A percentile compares a stretch with the other conserved stretches of the same genome.
Evolutionary conservation across 2,888 invertebrate species (phyloP).

Genomic region (Pollenia labialis): DNA sequence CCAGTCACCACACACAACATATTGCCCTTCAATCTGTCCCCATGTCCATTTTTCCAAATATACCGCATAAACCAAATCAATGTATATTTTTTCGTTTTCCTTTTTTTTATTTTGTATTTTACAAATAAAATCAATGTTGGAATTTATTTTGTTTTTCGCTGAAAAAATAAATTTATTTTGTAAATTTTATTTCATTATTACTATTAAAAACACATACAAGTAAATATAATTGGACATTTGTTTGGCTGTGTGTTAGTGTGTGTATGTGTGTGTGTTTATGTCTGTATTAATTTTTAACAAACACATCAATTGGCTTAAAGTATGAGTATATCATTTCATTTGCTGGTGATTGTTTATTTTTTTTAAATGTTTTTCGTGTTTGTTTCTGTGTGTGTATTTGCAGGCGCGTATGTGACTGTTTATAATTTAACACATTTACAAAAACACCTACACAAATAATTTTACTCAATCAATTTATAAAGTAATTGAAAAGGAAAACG

Average conservation of each 20-base stretch:
- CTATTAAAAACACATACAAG: slow-evolving; percentile 27
- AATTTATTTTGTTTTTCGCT: slow-evolving; percentile 44
- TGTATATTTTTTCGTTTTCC: slow-evolving; percentile 30
- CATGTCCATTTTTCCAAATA: slow-evolving; percentile 35
- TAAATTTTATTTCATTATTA: slow-evolving; percentile 46
- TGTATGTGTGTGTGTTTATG: background rate
- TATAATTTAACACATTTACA: slow-evolving; percentile 56
- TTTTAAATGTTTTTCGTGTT: background rate
- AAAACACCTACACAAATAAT: slow-evolving; percentile 47
- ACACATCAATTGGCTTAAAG: slow-evolving; percentile 50
- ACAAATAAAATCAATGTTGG: slow-evolving; percentile 51
- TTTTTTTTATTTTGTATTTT: background rate
- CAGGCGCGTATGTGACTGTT: background rate
- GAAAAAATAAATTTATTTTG: slow-evolving; percentile 25
- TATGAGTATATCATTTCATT: slow-evolving; percentile 12
- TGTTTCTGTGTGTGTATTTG: background rate
- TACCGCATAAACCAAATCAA: slow-evolving; percentile 59
- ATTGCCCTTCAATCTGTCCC: slow-evolving; percentile 61
- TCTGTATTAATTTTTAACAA: slow-evolving; percentile 43
- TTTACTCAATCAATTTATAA: slow-evolving; percentile 64
- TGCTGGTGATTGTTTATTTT: background rate
- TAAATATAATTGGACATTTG: slow-evolving; percentile 35
- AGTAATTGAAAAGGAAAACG: slow-evolving; percentile 67
- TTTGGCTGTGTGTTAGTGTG: background rate
- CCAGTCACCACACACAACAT: slow-evolving; percentile 57